phyloP scores from a whole-genome alignment of 2,888 invertebrate genomes.

The Gasteruption jaculator region DNA sequence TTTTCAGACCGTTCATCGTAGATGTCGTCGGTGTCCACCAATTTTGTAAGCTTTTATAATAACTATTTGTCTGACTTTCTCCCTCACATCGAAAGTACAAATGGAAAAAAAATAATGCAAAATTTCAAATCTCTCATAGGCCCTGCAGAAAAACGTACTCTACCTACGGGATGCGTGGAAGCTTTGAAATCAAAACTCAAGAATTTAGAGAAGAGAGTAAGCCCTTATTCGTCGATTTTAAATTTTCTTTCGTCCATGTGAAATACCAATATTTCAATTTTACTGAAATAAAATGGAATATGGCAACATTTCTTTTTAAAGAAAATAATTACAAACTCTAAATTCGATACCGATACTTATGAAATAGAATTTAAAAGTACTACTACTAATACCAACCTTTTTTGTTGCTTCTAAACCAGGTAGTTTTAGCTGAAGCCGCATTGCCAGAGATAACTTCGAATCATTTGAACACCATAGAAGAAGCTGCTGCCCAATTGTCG shows the following conservation, averaged over 20 bases:
- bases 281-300: no score
- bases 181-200: constrained; percentile 52
- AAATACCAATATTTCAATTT: no score
- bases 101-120: no score
- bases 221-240: no score
- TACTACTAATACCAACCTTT: neutral
- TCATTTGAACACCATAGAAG: constrained; percentile 52
- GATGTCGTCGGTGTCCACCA: constrained; percentile 52
- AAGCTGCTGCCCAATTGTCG: constrained; percentile 49
- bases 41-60: constrained; percentile 44
- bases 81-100: constrained; percentile 24
- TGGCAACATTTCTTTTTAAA: no score
- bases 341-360: no score
- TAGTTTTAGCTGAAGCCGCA: constrained; percentile 41
- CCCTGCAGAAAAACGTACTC: constrained; percentile 34
- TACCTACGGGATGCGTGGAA: constrained; percentile 53
- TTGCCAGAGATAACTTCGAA: constrained; percentile 50
- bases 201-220: constrained; percentile 51
- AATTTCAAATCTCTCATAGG: constrained; percentile 30
- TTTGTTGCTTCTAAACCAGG: constrained; percentile 20
- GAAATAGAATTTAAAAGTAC: no score
- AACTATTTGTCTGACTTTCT: constrained; percentile 2
- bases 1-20: constrained; percentile 49
- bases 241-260: constrained; percentile 2
- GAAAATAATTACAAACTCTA: no score